Conservation (phyloP, 2,113 vertebrate species). For the Salvelinus fontinalis region DNA sequence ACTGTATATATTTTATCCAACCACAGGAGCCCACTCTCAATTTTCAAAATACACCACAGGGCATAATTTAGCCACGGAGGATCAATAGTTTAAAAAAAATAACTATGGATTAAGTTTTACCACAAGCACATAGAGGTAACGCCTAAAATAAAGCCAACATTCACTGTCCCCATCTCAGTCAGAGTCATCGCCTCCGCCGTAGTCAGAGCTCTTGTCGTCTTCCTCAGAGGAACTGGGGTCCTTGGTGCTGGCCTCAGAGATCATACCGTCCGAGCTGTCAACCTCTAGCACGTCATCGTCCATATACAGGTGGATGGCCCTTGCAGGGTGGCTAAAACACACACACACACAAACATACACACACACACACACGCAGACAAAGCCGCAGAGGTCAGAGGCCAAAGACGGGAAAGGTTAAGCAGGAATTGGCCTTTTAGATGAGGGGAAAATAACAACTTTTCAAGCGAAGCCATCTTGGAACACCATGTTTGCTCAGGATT, state of each 20-base stretch:
- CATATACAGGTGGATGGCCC: slow-evolving; percentile 56
- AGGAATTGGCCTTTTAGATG: slow-evolving; percentile 9
- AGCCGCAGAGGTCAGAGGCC: slow-evolving; percentile 30
- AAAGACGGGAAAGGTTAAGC: slow-evolving; percentile 28
- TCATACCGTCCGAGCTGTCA: slow-evolving; percentile 67
- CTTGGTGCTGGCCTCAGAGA: slow-evolving; percentile 62
- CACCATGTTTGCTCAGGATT: background rate
- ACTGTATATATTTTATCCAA: too few relatives aligned
- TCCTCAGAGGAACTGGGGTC: slow-evolving; percentile 56
- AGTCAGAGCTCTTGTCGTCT: slow-evolving; percentile 25
- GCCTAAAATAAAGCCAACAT: too few relatives aligned
- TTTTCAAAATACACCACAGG: too few relatives aligned
- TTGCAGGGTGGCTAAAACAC: slow-evolving; percentile 55
- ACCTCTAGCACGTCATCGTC: slow-evolving; percentile 58
- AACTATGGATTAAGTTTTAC: too few relatives aligned
- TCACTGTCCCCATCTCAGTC: too few relatives aligned
- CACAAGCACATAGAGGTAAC: too few relatives aligned
- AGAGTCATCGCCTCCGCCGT: background rate
- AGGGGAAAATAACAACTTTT: background rate
- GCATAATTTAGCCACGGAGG: too few relatives aligned
- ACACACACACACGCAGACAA: slow-evolving; percentile 32
- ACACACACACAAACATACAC: background rate
- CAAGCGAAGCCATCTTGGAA: slow-evolving; percentile 5
- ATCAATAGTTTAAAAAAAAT: too few relatives aligned
- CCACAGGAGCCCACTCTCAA: too few relatives aligned